Conservation (phyloP, 2,888 invertebrate species). For the Ctena decussata region DNA sequence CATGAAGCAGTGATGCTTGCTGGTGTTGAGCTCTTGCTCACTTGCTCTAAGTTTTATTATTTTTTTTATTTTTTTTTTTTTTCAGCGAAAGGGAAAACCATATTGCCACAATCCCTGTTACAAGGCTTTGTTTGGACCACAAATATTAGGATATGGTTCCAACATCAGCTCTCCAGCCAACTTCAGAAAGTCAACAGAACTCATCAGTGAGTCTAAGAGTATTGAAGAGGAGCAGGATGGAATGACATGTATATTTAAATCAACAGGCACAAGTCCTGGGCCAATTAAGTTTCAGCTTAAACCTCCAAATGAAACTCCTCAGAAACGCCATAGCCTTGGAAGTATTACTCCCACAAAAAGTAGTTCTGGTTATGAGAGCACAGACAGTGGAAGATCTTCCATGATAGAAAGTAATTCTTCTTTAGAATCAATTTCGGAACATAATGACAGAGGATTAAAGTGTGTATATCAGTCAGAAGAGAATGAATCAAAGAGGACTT, state of each 20-base stretch:
- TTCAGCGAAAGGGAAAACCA: slow-evolving; percentile 93
- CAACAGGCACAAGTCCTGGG: slow-evolving; percentile 53
- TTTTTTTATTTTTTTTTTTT: slow-evolving; percentile 43
- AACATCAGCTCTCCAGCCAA: slow-evolving; percentile 82
- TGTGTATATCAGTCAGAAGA: slow-evolving; percentile 54
- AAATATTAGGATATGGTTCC: slow-evolving; percentile 93
- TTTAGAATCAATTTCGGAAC: slow-evolving; percentile 43
- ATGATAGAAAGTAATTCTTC: slow-evolving; percentile 35
- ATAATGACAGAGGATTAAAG: slow-evolving; percentile 46
- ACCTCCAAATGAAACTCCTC: background rate
- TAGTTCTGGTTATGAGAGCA: slow-evolving; percentile 34
- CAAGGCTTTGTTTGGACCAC: slow-evolving; percentile 93
- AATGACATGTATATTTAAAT: slow-evolving; percentile 53
- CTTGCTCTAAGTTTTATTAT: too few species aligned
- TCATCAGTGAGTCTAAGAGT: slow-evolving; percentile 18
- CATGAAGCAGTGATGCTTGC: too few species aligned
- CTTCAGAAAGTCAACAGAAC: slow-evolving; percentile 67
- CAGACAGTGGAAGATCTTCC: slow-evolving; percentile 18
- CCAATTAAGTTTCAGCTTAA: slow-evolving; percentile 40
- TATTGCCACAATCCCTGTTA: slow-evolving; percentile 95
- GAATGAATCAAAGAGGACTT: background rate
- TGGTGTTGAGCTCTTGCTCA: too few species aligned
- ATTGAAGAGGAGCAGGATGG: slow-evolving; percentile 32
- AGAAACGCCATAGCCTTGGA: slow-evolving; percentile 43
- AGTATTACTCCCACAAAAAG: slow-evolving; percentile 19